Conservation (phyloP, 2,888 invertebrate species). For the Apamea monoglypha region DNA sequence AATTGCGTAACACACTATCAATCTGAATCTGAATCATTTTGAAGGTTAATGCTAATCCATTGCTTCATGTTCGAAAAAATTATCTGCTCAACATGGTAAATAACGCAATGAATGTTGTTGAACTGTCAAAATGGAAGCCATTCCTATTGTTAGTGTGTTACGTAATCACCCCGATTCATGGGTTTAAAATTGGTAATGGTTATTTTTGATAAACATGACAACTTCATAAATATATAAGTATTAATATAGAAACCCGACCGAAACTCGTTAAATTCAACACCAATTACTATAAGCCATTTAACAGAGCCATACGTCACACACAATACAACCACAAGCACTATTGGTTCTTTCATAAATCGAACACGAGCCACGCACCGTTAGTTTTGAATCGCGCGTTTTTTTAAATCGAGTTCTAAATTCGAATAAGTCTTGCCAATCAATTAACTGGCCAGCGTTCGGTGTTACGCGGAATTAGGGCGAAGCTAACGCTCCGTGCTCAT, state of each 20-base stretch:
- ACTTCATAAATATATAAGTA: not conserved
- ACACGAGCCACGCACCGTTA: conserved; percentile 23
- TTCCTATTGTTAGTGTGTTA: too few species aligned
- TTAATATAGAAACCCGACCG: not conserved
- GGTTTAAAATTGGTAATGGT: not conserved
- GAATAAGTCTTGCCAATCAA: conserved; percentile 49
- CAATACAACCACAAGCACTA: conserved; percentile 16
- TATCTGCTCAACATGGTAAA: too few species aligned
- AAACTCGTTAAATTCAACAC: not conserved
- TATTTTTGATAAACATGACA: not conserved
- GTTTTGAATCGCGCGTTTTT: conserved; percentile 32
- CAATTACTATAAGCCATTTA: not conserved
- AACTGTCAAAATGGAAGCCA: too few species aligned
- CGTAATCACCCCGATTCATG: too few species aligned
- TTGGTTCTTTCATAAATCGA: conserved; percentile 39
- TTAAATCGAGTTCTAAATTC: conserved; percentile 38
- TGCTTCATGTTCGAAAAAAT: too few species aligned
- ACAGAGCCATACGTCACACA: not conserved
- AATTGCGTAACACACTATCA: too few species aligned
- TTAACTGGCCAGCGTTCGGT: conserved; percentile 39
- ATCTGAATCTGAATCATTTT: too few species aligned
- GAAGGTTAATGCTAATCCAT: too few species aligned
- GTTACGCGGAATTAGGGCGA: conserved; percentile 52
- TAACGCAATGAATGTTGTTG: too few species aligned
- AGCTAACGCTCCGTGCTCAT: conserved; percentile 48